phyloP scores from a whole-genome alignment of 2,888 invertebrate species.

The Agelastica alni region DNA sequence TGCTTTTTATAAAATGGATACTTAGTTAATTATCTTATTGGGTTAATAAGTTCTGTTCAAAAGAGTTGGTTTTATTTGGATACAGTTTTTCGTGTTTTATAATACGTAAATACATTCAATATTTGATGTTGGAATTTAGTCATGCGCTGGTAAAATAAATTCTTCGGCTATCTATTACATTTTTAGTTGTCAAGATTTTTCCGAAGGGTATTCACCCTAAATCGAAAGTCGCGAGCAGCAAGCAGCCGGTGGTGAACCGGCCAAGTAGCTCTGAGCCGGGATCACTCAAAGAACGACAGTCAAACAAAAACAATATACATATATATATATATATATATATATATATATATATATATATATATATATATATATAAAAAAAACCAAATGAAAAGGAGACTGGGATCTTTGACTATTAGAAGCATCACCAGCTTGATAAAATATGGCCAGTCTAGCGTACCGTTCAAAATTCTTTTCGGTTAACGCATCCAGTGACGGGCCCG shows the following conservation, averaged over 20 bases:
- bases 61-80: too few relatives aligned
- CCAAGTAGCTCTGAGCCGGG: constrained; percentile 15
- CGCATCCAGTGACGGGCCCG: background rate
- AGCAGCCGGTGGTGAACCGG: constrained; percentile 10
- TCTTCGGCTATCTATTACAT: constrained; percentile 1
- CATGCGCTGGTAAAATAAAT: too few relatives aligned
- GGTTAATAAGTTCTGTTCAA: too few relatives aligned
- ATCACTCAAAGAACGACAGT: constrained; percentile 18
- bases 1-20: too few relatives aligned
- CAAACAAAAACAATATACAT: constrained; percentile 16
- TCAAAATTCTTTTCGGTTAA: constrained; percentile 15
- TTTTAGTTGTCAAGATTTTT: constrained; percentile 12
- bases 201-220: constrained; percentile 21
- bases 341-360: too few relatives aligned
- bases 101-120: too few relatives aligned
- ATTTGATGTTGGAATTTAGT: too few relatives aligned
- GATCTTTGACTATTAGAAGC: constrained; percentile 24
- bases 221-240: constrained; percentile 10
- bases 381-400: constrained; percentile 11
- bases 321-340: too few relatives aligned
- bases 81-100: too few relatives aligned
- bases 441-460: constrained; percentile 14
- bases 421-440: constrained; percentile 19
- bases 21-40: too few relatives aligned
- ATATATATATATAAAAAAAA: constrained; percentile 5